Percentiles rank a stretch among this genome's conserved stretches.
phyloP scores from a whole-genome alignment of 2,888 invertebrate genomes.

The Polyploca ridens region DNA sequence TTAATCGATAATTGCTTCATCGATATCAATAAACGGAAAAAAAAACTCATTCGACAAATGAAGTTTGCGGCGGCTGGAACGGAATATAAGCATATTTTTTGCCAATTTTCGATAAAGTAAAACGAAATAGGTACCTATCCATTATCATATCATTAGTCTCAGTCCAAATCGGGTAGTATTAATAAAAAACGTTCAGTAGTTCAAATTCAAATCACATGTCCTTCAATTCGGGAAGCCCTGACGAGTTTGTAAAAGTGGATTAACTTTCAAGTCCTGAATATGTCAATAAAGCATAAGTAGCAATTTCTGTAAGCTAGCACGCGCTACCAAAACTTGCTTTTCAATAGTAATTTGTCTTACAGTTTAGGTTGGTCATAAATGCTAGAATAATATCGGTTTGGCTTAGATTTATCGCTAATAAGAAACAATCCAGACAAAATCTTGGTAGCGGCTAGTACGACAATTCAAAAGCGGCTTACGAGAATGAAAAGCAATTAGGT shows the following conservation, averaged over 20 bases:
- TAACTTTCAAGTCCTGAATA: background rate
- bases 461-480: background rate
- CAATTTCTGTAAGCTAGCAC: constrained; percentile 15
- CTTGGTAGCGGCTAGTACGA: background rate
- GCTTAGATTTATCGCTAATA: constrained; percentile 22
- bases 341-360: constrained; percentile 45
- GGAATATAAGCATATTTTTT: background rate
- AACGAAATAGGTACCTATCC: too few relatives aligned
- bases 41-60: background rate
- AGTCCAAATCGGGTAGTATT: too few relatives aligned
- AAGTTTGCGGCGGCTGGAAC: background rate
- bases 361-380: constrained; percentile 33
- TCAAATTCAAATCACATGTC: too few relatives aligned
- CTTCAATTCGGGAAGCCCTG: too few relatives aligned
- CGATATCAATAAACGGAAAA: background rate
- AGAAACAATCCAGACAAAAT: background rate
- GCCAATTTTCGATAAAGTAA: too few relatives aligned
- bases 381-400: constrained; percentile 33
- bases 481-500: background rate
- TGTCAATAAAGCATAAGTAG: too few relatives aligned
- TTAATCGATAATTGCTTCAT: constrained; percentile 7
- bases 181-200: too few relatives aligned
- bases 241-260: background rate
- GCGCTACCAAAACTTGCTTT: constrained; percentile 39
- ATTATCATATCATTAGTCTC: too few relatives aligned